phyloP scores from a whole-genome alignment of 2,888 invertebrate species.

The Tetragonula carbonaria region DNA sequence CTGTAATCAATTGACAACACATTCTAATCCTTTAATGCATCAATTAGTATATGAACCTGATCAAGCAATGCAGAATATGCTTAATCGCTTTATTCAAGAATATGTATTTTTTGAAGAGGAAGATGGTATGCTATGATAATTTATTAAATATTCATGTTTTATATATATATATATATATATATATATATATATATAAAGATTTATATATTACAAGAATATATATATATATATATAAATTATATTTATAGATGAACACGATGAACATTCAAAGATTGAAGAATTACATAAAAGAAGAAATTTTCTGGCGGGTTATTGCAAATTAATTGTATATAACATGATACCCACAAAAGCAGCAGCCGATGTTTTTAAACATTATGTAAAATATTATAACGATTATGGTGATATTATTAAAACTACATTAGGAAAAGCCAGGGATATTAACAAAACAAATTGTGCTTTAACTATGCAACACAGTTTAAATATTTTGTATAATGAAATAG shows the following conservation, averaged over 20 bases:
- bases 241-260: conserved; percentile 93
- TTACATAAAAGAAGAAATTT: conserved; percentile 98
- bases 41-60: conserved; percentile 93
- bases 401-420: conserved; percentile 99
- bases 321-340: conserved; percentile 98
- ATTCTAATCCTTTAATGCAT: conserved; percentile 85
- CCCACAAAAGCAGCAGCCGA: conserved; percentile 96
- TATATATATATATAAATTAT: too few relatives aligned
- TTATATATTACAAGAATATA: background rate
- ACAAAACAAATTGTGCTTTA: conserved; percentile 97
- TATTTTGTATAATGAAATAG: conserved; percentile 92
- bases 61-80: conserved; percentile 90
- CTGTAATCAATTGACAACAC: conserved; percentile 90
- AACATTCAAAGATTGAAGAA: conserved; percentile 97
- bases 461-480: conserved; percentile 97
- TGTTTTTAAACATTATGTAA: conserved; percentile 98
- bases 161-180: background rate
- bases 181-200: too few relatives aligned
- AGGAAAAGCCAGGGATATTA: conserved; percentile 98
- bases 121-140: conserved; percentile 87
- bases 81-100: conserved; percentile 96
- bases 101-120: conserved; percentile 97
- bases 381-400: conserved; percentile 99
- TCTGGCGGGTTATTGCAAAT: conserved; percentile 98
- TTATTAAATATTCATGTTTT: background rate